Conservation (phyloP, 1,140 invertebrate species). For the Pseudomyrmex gracilis region DNA sequence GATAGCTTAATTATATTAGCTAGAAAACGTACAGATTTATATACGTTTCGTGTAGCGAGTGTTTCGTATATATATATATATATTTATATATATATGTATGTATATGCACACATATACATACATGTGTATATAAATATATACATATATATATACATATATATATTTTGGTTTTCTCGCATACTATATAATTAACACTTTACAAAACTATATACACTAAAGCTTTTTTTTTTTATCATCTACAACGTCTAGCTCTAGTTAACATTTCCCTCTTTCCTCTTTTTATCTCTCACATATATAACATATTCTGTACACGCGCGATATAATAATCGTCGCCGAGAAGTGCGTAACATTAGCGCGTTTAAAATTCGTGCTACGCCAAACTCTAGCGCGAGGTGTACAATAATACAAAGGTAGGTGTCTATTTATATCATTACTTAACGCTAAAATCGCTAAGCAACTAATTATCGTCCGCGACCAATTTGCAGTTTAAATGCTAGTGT, state of each 20-base stretch:
- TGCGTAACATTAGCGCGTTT: constrained; percentile 75
- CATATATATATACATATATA: constrained; percentile 56
- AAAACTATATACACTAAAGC: constrained; percentile 86
- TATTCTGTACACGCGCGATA: constrained; percentile 27
- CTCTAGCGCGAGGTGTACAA: constrained; percentile 73
- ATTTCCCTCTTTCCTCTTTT: constrained; percentile 60
- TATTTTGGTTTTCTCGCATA: constrained; percentile 54
- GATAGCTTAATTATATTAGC: constrained; percentile 25
- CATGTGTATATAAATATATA: not conserved
- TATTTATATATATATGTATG: constrained; percentile 1
- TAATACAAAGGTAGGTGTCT: constrained; percentile 73
- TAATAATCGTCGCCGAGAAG: constrained; percentile 70
- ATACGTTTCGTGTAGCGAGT: constrained; percentile 19
- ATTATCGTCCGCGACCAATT: constrained; percentile 75
- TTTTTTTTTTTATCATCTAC: constrained; percentile 80
- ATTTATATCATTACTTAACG: constrained; percentile 58
- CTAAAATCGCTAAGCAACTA: constrained; percentile 75
- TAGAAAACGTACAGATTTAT: constrained; percentile 4
- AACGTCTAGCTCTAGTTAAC: constrained; percentile 79
- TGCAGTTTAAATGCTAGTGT: constrained; percentile 45
- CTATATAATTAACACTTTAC: constrained; percentile 83
- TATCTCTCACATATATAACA: constrained; percentile 32
- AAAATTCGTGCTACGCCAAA: constrained; percentile 72
- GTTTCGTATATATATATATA: constrained; percentile 24
- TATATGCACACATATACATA: constrained; percentile 61